phyloP scores from a whole-genome alignment of 2,113 vertebrate species.

The Callionymus lyra region DNA sequence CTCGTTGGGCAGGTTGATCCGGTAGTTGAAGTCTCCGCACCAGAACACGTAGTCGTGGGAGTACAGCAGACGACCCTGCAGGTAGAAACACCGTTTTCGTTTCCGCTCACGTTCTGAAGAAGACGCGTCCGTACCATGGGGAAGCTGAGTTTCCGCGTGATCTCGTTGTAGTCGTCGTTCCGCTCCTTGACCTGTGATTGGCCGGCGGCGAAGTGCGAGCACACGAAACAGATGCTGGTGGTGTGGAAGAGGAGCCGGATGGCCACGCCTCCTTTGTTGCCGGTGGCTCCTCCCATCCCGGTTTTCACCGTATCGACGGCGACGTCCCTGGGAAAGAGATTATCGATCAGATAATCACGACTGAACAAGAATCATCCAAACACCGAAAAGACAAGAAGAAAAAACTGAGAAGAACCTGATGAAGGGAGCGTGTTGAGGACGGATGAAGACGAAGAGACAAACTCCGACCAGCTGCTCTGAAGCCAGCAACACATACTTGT shows the following conservation, averaged over 20 bases:
- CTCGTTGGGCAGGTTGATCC: conserved; percentile 88
- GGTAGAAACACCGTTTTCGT: neutral
- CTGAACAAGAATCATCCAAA: neutral
- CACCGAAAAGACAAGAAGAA: no score
- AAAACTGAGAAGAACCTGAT: conserved; percentile 73
- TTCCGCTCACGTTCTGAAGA: neutral
- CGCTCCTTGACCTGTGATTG: conserved; percentile 97
- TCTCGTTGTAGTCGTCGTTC: conserved; percentile 93
- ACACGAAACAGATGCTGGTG: conserved; percentile 95
- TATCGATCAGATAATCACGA: neutral
- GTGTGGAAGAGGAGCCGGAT: conserved; percentile 94
- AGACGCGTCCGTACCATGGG: conserved; percentile 76
- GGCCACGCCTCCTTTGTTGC: conserved; percentile 95
- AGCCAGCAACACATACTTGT: conserved; percentile 92
- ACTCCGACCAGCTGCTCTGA: conserved; percentile 97
- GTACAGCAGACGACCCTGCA: conserved; percentile 87
- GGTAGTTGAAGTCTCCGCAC: conserved; percentile 99
- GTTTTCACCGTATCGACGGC: conserved; percentile 97
- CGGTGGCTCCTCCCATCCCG: conserved; percentile 97
- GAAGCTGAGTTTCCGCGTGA: conserved; percentile 86
- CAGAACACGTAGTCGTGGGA: conserved; percentile 98
- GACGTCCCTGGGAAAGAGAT: conserved; percentile 73
- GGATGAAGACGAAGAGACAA: conserved; percentile 93
- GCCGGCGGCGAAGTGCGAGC: conserved; percentile 95
- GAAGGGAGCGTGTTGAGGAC: conserved; percentile 91